Conservation (phyloP, 2,888 invertebrate genomes). For the Cyaniris semiargus region DNA sequence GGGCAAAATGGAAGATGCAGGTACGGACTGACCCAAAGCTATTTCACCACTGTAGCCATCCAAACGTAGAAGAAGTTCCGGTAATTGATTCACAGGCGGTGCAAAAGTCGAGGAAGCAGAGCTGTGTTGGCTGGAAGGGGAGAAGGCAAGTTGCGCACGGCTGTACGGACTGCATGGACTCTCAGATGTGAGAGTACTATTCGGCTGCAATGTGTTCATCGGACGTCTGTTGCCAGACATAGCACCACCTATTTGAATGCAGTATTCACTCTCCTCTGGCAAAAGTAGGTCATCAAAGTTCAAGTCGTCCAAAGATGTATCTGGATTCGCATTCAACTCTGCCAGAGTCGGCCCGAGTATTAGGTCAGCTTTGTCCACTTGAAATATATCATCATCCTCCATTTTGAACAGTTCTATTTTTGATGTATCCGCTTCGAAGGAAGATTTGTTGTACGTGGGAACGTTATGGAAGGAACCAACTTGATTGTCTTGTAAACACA, state of each 20-base stretch:
- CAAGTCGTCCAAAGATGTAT: constrained; percentile 89
- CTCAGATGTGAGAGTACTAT: constrained; percentile 56
- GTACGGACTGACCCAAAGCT: constrained; percentile 83
- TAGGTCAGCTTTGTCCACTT: constrained; percentile 92
- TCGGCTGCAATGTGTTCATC: constrained; percentile 51
- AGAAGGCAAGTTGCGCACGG: constrained; percentile 78
- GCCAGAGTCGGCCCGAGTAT: constrained; percentile 92
- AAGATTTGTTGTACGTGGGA: constrained; percentile 63
- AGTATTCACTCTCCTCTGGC: constrained; percentile 84
- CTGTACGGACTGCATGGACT: constrained; percentile 79
- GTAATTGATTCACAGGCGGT: constrained; percentile 70
- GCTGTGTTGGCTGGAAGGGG: constrained; percentile 84
- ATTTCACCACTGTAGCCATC: constrained; percentile 80
- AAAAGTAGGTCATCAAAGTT: constrained; percentile 91
- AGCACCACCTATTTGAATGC: constrained; percentile 74
- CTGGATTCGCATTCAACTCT: constrained; percentile 92
- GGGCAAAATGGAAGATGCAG: constrained; percentile 78
- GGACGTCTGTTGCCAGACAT: constrained; percentile 66
- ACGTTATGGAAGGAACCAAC: constrained; percentile 67
- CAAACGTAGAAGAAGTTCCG: constrained; percentile 85
- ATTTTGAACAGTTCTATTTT: constrained; percentile 85
- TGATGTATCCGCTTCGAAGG: constrained; percentile 65
- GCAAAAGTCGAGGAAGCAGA: constrained; percentile 77
- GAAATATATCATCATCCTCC: constrained; percentile 94
- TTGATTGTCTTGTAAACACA: constrained; percentile 76